phyloP scores from a whole-genome alignment of 2,113 vertebrate species.

The Crotalus tigris region DNA sequence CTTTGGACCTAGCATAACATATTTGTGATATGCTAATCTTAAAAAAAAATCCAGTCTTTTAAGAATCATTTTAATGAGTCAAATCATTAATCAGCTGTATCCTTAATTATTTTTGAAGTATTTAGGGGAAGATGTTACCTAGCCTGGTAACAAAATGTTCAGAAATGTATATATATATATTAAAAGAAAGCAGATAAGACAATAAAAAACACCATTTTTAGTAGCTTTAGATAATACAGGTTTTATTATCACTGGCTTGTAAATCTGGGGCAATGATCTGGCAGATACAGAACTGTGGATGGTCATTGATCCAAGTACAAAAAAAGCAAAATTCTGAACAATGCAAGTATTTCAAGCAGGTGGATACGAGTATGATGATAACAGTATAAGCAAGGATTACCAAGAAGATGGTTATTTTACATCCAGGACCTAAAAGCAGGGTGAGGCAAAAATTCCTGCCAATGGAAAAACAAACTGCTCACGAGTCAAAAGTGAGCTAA shows the following conservation, averaged over 20 bases:
- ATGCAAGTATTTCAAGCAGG: neutral
- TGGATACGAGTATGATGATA: neutral
- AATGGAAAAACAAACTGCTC: neutral
- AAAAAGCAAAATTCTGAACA: neutral
- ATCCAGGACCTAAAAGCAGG: neutral
- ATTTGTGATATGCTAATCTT: neutral
- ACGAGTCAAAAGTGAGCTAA: neutral
- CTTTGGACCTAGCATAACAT: neutral
- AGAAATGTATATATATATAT: too few relatives aligned
- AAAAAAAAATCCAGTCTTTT: neutral
- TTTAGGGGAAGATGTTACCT: too few relatives aligned
- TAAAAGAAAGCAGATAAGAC: neutral
- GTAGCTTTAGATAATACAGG: neutral
- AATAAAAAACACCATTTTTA: neutral
- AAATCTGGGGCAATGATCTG: neutral
- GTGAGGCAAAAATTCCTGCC: neutral
- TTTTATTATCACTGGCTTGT: neutral
- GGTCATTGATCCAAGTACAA: neutral
- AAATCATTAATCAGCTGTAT: neutral
- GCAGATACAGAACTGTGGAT: neutral
- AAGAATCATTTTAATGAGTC: neutral
- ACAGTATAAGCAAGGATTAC: neutral
- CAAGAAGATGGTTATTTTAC: neutral
- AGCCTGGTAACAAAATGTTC: too few relatives aligned
- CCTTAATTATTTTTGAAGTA: neutral